A percentile compares a stretch with the other conserved stretches of the same genome.
phyloP scores from a whole-genome alignment of 1,140 invertebrate species.

The Bombus waltoni region DNA sequence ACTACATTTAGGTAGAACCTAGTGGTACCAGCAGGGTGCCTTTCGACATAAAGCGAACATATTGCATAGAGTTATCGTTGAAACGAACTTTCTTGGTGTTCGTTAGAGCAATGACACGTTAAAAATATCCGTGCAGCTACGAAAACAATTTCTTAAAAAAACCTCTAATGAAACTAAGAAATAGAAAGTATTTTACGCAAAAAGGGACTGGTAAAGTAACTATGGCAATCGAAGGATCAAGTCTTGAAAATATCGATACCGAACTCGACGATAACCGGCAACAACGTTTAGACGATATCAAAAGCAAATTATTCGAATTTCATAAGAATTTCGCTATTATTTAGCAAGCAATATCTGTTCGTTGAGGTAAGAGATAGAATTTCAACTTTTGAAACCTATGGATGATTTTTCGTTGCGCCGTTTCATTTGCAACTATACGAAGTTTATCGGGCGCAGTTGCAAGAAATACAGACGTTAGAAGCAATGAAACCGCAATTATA shows the following conservation, averaged over 20 bases:
- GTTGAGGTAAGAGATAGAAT: too few relatives aligned
- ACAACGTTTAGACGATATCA: not conserved
- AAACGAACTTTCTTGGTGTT: not conserved
- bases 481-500: conserved; percentile 32
- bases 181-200: too few relatives aligned
- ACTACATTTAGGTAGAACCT: not conserved
- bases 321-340: not conserved
- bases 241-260: too few relatives aligned
- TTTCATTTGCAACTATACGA: not conserved
- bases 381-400: not conserved
- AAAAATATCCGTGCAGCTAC: not conserved
- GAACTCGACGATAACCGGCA: not conserved
- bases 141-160: too few relatives aligned
- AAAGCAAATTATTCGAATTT: not conserved
- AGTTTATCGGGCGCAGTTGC: not conserved
- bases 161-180: too few relatives aligned
- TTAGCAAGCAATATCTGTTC: not conserved
- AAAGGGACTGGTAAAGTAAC: not conserved
- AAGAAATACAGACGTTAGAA: conserved; percentile 18
- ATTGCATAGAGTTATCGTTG: not conserved
- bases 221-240: not conserved
- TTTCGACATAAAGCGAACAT: not conserved
- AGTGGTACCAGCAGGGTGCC: not conserved
- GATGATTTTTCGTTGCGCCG: too few relatives aligned
- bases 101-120: not conserved